These are phyloP conservation scores for Elanus axillaris DNA, from an alignment of 2,113 vertebrate genomes.

Conservation along the genomic window DNA sequence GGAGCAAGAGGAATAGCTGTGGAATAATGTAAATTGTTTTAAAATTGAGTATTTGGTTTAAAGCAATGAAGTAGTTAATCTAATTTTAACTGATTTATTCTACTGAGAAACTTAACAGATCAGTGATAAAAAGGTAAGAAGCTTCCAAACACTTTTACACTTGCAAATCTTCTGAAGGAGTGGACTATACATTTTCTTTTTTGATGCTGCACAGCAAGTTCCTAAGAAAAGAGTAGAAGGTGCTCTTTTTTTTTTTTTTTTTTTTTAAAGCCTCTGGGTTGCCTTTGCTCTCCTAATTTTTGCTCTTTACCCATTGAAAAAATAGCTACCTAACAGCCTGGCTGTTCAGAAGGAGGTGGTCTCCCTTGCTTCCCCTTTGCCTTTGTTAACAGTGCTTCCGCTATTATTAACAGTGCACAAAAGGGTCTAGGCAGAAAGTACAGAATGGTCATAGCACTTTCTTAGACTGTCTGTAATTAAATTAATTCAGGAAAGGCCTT, in stretches of 20 bases:
- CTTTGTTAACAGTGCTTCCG: background rate
- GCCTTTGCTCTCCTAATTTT: background rate
- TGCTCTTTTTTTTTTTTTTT: background rate
- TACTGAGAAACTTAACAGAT: background rate
- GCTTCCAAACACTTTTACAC: background rate
- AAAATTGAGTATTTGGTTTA: background rate
- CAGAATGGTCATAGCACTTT: background rate
- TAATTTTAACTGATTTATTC: background rate
- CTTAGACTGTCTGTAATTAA: background rate
- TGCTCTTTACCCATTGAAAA: background rate
- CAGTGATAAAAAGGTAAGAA: background rate
- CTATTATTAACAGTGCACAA: background rate
- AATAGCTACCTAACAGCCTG: background rate
- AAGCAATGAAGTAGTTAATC: background rate
- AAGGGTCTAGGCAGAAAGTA: background rate
- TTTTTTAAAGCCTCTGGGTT: background rate
- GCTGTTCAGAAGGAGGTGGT: background rate
- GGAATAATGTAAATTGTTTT: background rate
- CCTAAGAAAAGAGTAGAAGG: background rate
- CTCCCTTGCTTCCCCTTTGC: background rate
- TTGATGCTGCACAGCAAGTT: background rate
- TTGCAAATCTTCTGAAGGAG: background rate
- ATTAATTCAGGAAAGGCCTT: background rate
- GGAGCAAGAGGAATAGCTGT: background rate
- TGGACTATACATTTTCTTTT: accelerated